A percentile compares a stretch with the other conserved stretches of the same genome.
Evolutionary conservation across 2,113 vertebrate species (phyloP).

Genomic region (Piprites chloris): DNA sequence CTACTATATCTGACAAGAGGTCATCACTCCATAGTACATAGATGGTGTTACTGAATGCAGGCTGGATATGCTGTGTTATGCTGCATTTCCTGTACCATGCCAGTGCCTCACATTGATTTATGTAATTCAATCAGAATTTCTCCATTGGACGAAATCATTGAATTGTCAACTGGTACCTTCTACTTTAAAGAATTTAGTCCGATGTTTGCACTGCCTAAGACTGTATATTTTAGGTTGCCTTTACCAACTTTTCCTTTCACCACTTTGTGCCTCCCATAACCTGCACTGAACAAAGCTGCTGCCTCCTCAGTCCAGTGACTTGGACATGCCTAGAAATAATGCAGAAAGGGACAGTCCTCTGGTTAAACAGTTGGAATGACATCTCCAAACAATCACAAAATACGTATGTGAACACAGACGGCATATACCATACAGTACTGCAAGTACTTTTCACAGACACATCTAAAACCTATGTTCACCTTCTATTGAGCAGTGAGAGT

Average conservation of each 20-base stretch:
- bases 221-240: background rate
- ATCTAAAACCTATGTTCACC: background rate
- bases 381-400: background rate
- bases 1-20: background rate
- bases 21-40: background rate
- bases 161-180: background rate
- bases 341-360: background rate
- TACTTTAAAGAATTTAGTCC: background rate
- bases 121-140: background rate
- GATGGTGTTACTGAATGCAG: background rate
- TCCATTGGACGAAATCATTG: background rate
- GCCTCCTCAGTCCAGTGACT: background rate
- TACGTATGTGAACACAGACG: background rate
- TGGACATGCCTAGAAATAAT: background rate
- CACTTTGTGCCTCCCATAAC: background rate
- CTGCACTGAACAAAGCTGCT: background rate
- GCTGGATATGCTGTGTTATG: background rate
- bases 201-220: background rate
- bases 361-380: background rate
- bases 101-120: background rate
- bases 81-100: background rate
- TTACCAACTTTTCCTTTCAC: background rate
- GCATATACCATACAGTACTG: background rate
- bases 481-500: background rate
- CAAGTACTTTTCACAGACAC: background rate